phyloP scores from a whole-genome alignment of 2,888 invertebrate species.

The Marronus borbonicus region DNA sequence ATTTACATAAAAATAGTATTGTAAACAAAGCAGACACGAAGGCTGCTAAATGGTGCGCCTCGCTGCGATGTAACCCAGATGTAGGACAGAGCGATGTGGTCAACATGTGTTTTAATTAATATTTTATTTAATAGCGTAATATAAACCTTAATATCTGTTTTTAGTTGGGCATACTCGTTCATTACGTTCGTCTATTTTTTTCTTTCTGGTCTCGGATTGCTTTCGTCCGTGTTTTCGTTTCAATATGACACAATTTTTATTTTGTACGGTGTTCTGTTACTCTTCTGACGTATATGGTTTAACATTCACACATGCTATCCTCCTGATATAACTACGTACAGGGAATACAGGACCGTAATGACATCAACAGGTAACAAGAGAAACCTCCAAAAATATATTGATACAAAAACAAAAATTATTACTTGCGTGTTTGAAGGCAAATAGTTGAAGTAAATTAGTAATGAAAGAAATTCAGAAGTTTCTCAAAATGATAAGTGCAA shows the following conservation, averaged over 20 bases:
- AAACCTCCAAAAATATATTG: not conserved
- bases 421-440: too few species aligned
- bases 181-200: constrained; percentile 23
- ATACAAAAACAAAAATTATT: too few species aligned
- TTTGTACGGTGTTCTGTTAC: constrained; percentile 46
- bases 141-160: constrained; percentile 53
- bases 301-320: constrained; percentile 17
- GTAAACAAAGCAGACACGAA: constrained; percentile 16
- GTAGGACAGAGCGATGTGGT: constrained; percentile 43
- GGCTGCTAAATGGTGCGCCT: constrained; percentile 2
- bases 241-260: constrained; percentile 46
- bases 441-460: too few species aligned
- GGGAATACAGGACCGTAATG: constrained; percentile 5
- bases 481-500: too few species aligned
- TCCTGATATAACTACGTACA: not conserved
- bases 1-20: constrained; percentile 31
- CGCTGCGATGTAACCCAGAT: constrained; percentile 38
- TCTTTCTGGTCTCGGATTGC: constrained; percentile 12
- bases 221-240: constrained; percentile 26
- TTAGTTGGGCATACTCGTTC: constrained; percentile 42
- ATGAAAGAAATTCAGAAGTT: too few species aligned
- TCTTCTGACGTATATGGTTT: constrained; percentile 26
- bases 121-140: constrained; percentile 54
- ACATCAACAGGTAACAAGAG: not conserved
- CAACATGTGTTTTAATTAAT: constrained; percentile 54